Evolutionary conservation across 2,113 vertebrate species (phyloP), one percentile per base, ranked within the genome.

Genomic region (Synodontis membranacea): DNA sequence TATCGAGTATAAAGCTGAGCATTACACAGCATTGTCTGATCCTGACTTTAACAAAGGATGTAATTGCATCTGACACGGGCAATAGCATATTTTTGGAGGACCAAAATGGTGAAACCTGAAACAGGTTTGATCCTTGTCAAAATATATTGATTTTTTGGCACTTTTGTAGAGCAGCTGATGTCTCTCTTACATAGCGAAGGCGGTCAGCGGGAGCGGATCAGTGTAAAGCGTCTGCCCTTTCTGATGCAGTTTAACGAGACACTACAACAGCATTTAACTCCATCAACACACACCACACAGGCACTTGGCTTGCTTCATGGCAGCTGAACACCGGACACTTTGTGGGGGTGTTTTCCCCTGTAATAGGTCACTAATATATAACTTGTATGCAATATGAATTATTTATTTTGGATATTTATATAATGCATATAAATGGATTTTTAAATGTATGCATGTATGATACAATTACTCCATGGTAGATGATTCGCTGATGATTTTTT

Each of bases 91-190:
- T 90, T 94, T 90, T 88, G 90, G 90, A 89, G 84, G 86, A 93
- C 89, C 89, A 93, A 94, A 92, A 92, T 52, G 91, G 90, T 93
- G 91, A 89, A 93, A 92, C 91, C 90, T 86, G 68, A 93, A 89
- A 91, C 91, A 92, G 93, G 92, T 93, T 93, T 93, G 89, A 94
- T 94, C 92, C 93, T 91, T 94, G 93, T 95, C 94, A 93, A 93
- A 94, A 93, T 89, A 88, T 93, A 94, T 95, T 89, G 94, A 95
- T 94, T 92, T 54, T 11, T 80, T 58, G 88, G 88, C 89, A 88
- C 91, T 92, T 93, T 92, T 90, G 85, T 83, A 89, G 91, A 91
- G 92, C 90, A 91, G 91, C 90, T 94, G 93, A 94, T 92, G 93
- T 93, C 94, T 94, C 92, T 91, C 87, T 95, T 93, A 88, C 56